Evolutionary conservation across 1,140 invertebrate species (phyloP), one percentile per base, ranked within the genome.

Genomic region (Metopolophium dirhodum): DNA sequence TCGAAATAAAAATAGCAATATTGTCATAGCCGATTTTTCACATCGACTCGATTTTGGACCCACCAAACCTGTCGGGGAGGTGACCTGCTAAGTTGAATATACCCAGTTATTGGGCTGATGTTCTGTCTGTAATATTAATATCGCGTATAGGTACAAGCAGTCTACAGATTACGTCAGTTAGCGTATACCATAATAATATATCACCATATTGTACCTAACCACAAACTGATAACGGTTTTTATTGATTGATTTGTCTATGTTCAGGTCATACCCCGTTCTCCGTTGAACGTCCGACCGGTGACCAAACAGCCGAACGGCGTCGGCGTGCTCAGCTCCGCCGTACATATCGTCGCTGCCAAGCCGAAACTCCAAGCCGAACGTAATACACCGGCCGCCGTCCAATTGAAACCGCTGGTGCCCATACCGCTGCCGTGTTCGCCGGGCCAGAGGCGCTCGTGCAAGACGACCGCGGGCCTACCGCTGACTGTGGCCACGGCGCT

Each of bases 361-460:
- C 49, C 49, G 49, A 90, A 90, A 61, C n/a, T 83, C 7, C 47
- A 41, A 49, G 23, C 82, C 3, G 77, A 92, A 51, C 47, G 37
- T 20, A 85, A 92, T 4, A 14, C n/a, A 7, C 9, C 35, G 30
- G 22, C 49, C 9, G 35, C 2, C 37, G 14, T 6, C 14, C 91
- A 85, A 18, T 82, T 93, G 9, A 93, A 93, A 41, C 91, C 91
- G 23, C 23, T 93, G 82, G 82, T 93, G n/a, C 91, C 91, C 35
- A 85, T 93, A 57, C 49, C 91, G 11, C 30, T 93, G 26, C 18
- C 82, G 22, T 93, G 82, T 45, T 93, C 91, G 4, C 91, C 91
- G 23, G 77, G 91, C 30, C 77, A 51, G n/a, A 35, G 91, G 9
- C 82, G 91, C 4, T 85, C 91, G 14, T 41, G 6, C 18, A 91